Base-by-base conservation (phyloP, 2,113 vertebrate genomes). In the Phalacrocorax pelagicus region DNA sequence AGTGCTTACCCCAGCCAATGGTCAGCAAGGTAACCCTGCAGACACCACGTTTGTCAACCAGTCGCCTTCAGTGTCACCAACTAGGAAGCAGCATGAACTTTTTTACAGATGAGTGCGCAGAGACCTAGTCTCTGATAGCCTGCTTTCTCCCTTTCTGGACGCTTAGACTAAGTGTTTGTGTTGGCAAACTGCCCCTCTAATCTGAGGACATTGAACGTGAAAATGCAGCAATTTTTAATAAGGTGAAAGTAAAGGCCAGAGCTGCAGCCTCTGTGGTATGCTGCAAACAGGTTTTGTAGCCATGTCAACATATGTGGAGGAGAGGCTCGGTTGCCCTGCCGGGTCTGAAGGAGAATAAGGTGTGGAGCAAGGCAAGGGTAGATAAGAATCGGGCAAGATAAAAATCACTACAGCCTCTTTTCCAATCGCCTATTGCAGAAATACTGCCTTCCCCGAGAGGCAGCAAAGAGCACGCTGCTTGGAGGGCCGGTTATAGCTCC, bases 251-350 rank as follows among this genome's bases (percentile, higher is more conserved):
- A 0, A 61, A 65, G 93, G 66, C 89, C 49, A 36, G 83, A 6
- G 3, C 54, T 1, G 0, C 75, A 81, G 86, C 59, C 75, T 78
- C 84, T 44, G n/a, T 63, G 89, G 70, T 95, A 72, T 92, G 96
- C 91, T 89, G 81, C 94, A 95, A 67, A 94, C 91, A 92, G 84
- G 91, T 96, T 96, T 52, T 94, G 91, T 91, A 89, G 93, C 94
- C 65, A 1, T 89, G 93, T 95, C 84, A 91, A 61, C 81, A 89
- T 52, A 38, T 14, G 77, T 57, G 81, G 74, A 86, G 78, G 81
- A 96, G 87, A 91, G 90, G 87, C 73, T 87, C 0, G 0, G 26
- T 79, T 78, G 73, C 89, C 57, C 73, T 46, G 34, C 70, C 0
- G 0, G 65, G 20, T 72, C 70, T 91, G 20, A 79, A 94, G 89